phyloP scores from a whole-genome alignment of 2,888 invertebrate genomes.

The Plebejus argus region DNA sequence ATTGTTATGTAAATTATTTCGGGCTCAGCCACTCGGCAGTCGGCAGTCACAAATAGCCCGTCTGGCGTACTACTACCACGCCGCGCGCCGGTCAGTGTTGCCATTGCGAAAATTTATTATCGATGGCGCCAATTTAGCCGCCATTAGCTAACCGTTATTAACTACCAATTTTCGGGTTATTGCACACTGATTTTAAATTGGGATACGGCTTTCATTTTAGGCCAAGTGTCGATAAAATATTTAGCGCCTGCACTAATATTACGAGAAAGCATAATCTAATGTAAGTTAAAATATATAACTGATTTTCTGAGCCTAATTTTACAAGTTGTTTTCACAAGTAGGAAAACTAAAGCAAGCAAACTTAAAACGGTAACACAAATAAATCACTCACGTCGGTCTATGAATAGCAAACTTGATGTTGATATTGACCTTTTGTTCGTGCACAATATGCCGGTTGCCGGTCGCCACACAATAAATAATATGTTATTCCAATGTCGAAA shows the following conservation, averaged over 20 bases:
- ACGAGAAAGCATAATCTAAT: neutral
- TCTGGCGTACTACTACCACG: slow-evolving; percentile 44
- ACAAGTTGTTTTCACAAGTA: neutral
- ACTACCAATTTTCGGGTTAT: slow-evolving; percentile 33
- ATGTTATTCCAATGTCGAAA: neutral
- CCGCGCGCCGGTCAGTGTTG: slow-evolving; percentile 48
- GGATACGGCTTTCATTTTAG: neutral
- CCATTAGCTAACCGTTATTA: slow-evolving; percentile 42
- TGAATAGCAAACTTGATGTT: slow-evolving; percentile 1
- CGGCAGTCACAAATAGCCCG: slow-evolving; percentile 55
- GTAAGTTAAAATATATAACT: neutral
- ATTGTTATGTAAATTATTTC: slow-evolving; percentile 58
- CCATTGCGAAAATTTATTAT: slow-evolving; percentile 59
- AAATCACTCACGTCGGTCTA: neutral
- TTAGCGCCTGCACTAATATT: neutral
- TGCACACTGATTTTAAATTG: neutral
- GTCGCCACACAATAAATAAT: neutral
- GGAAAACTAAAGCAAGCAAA: neutral
- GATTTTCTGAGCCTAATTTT: neutral
- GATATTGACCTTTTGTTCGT: slow-evolving; percentile 19
- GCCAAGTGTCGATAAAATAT: neutral
- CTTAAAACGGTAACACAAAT: neutral
- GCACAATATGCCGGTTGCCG: neutral
- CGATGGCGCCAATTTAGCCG: slow-evolving; percentile 54
- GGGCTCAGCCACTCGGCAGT: slow-evolving; percentile 56